Evolutionary conservation across 2,113 vertebrate species (phyloP).

Genomic region (Chaenogobius annularis): DNA sequence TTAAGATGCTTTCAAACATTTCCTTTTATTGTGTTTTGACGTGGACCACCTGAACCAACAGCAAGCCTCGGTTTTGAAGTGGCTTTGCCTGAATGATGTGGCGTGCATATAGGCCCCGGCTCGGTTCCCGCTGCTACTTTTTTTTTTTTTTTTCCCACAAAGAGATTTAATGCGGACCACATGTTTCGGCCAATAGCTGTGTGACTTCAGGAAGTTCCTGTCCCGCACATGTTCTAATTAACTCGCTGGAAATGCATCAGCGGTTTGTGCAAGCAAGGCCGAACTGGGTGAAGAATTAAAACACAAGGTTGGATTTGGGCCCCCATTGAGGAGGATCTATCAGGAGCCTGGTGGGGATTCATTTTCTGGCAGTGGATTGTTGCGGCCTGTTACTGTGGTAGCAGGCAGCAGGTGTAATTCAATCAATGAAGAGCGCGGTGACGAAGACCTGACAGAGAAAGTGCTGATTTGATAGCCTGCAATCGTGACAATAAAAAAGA

Average conservation of each 20-base stretch:
- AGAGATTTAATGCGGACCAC: slow-evolving; percentile 41
- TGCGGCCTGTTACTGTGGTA: slow-evolving; percentile 41
- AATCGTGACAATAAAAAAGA: slow-evolving; percentile 8
- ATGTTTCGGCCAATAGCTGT: slow-evolving; percentile 26
- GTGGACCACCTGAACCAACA: slow-evolving; percentile 53
- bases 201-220: slow-evolving; percentile 33
- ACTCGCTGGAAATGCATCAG: slow-evolving; percentile 12
- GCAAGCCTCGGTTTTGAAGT: neutral
- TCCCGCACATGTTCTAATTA: slow-evolving; percentile 34
- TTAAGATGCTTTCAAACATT: neutral
- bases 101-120: slow-evolving; percentile 36
- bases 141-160: slow-evolving; percentile 46
- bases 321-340: neutral
- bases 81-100: slow-evolving; percentile 27
- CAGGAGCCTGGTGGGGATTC: neutral
- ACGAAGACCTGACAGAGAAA: slow-evolving; percentile 4
- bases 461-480: neutral
- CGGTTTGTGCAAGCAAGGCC: slow-evolving; percentile 3
- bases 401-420: slow-evolving; percentile 46
- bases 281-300: slow-evolving; percentile 13
- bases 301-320: neutral
- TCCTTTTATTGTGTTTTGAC: slow-evolving; percentile 38
- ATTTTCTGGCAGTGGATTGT: neutral
- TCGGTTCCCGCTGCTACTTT: slow-evolving; percentile 22
- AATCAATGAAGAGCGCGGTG: too few relatives aligned